Percentiles rank a stretch among this genome's conserved stretches.
These are phyloP conservation scores for Orthosia gothica DNA, from an alignment of 2,888 invertebrate species.

Conservation along the genomic window DNA sequence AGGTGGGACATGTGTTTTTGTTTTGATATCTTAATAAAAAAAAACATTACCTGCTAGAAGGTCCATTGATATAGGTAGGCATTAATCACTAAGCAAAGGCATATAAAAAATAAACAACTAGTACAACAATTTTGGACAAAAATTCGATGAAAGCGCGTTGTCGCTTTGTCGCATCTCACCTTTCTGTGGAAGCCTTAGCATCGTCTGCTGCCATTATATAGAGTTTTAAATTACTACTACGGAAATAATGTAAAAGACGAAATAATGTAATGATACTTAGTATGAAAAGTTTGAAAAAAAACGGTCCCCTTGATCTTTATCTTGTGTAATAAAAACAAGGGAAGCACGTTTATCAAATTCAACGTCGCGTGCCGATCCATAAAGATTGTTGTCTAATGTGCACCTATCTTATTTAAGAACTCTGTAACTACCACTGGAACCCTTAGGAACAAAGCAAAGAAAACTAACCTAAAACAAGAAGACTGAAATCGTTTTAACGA, in stretches of 20 bases:
- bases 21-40: not conserved
- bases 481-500: constrained; percentile 18
- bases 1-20: not conserved
- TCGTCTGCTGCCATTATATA: no score
- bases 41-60: no score
- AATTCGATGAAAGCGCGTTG: no score
- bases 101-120: no score
- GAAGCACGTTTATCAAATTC: constrained; percentile 8
- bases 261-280: not conserved
- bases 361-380: not conserved
- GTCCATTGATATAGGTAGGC: no score
- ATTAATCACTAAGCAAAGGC: no score
- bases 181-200: no score
- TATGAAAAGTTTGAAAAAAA: not conserved
- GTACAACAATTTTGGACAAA: no score
- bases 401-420: not conserved
- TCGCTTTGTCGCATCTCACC: no score
- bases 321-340: constrained; percentile 11
- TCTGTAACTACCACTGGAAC: not conserved
- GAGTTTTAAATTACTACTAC: no score
- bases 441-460: constrained; percentile 10
- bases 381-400: not conserved
- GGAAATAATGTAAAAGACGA: no score
- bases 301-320: not conserved
- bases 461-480: constrained; percentile 26